Evolutionary conservation across 2,797 vertebrate genomes (phyloP).

Genomic region (Discoglossus pictus): DNA sequence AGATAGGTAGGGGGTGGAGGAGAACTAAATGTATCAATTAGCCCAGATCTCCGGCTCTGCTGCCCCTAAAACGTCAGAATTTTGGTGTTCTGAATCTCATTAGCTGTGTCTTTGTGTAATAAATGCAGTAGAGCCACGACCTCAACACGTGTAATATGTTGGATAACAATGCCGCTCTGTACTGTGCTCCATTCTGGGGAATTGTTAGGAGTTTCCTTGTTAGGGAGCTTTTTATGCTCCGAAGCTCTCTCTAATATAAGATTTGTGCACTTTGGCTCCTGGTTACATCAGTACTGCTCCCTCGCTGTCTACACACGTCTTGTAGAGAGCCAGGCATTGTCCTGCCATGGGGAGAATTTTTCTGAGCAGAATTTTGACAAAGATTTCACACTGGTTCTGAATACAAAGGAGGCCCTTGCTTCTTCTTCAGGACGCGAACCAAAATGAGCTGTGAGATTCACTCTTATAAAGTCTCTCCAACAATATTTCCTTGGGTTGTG

Average conservation of each 20-base stretch:
- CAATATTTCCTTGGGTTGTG: too few species aligned
- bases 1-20: conserved; percentile 35
- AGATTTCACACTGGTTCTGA: conserved; percentile 25
- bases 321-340: conserved; percentile 27
- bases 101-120: background rate
- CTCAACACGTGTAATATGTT: conserved; percentile 34
- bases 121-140: conserved; percentile 27
- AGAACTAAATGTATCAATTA: conserved; percentile 50
- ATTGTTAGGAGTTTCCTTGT: conserved; percentile 46
- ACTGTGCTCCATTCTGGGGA: conserved; percentile 18
- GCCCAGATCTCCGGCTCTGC: conserved; percentile 35
- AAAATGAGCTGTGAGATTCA: conserved; percentile 7
- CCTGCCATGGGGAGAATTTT: conserved; percentile 13
- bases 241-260: conserved; percentile 35
- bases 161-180: conserved; percentile 29
- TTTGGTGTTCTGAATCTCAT: conserved; percentile 24
- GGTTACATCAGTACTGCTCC: conserved; percentile 33
- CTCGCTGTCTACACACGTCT: conserved; percentile 36
- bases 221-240: conserved; percentile 35
- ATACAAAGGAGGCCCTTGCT: conserved; percentile 14
- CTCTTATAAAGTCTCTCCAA: conserved; percentile 3
- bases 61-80: conserved; percentile 36
- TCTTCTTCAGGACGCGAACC: conserved; percentile 1
- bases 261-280: conserved; percentile 47
- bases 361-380: conserved; percentile 27